Evolutionary conservation across 2,113 vertebrate genomes (phyloP).

Genomic region (Odontesthes bonariensis): DNA sequence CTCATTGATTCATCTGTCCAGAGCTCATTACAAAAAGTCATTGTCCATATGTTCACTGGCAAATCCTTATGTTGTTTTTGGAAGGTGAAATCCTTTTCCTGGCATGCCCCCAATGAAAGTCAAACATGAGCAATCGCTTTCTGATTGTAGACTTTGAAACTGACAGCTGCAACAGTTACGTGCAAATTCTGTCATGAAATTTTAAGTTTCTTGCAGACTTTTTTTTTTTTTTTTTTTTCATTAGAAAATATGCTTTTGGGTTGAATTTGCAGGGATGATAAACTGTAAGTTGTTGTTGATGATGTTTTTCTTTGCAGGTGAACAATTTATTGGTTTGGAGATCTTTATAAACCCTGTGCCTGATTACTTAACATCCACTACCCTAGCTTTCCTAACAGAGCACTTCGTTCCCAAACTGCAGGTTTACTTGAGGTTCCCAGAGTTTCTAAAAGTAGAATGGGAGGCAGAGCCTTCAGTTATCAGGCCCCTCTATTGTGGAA

Average conservation of each 20-base stretch:
- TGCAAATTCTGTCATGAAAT: not conserved
- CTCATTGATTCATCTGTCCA: not conserved
- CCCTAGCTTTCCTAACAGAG: no score
- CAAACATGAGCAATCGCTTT: not conserved
- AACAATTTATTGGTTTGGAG: not conserved
- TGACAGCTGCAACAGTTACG: not conserved
- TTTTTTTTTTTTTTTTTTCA: not conserved
- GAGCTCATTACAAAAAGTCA: not conserved
- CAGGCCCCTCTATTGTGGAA: no score
- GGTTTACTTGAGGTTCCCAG: no score
- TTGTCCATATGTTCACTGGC: not conserved
- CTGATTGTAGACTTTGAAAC: conserved; percentile 5
- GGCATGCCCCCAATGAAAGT: not conserved
- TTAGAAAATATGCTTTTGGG: not conserved
- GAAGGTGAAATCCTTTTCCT: not conserved
- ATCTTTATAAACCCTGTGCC: not conserved
- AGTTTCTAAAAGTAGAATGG: no score
- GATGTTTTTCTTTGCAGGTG: not conserved
- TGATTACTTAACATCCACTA: not conserved
- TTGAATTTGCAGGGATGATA: not conserved
- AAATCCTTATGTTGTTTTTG: not conserved
- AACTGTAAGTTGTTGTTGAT: not conserved
- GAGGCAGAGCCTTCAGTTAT: no score
- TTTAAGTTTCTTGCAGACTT: not conserved
- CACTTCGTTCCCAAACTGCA: no score